Conservation (phyloP, 1,140 invertebrate genomes). For the Eumeta japonica region DNA sequence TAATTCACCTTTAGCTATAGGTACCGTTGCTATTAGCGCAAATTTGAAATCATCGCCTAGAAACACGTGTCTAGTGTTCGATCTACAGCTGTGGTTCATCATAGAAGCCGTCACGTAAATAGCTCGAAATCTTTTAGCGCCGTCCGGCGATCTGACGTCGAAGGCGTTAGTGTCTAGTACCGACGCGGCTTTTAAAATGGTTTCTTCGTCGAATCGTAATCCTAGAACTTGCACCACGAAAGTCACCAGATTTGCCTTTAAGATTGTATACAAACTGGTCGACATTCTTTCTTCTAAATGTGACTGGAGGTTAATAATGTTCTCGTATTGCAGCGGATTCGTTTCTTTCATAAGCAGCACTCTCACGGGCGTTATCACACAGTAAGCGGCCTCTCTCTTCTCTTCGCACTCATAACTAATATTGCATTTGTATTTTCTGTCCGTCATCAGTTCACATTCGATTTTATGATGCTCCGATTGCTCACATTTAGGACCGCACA, state of each 20-base stretch:
- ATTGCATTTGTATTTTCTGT: conserved; percentile 55
- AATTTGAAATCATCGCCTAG: conserved; percentile 56
- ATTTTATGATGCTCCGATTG: conserved; percentile 46
- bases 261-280: conserved; percentile 59
- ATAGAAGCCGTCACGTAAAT: conserved; percentile 63
- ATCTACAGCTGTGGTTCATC: conserved; percentile 65
- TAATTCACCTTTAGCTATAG: conserved; percentile 64
- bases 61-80: conserved; percentile 65
- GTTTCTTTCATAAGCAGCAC: conserved; percentile 61
- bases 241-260: conserved; percentile 62
- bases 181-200: conserved; percentile 64
- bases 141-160: conserved; percentile 55
- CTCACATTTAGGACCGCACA: conserved; percentile 59
- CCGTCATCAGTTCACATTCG: conserved; percentile 59
- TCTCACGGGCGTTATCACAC: conserved; percentile 64
- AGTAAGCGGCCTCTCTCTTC: conserved; percentile 60
- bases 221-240: conserved; percentile 62
- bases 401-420: conserved; percentile 52
- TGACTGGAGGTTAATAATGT: conserved; percentile 59
- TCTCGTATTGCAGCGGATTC: conserved; percentile 57
- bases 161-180: conserved; percentile 70
- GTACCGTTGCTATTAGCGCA: conserved; percentile 60
- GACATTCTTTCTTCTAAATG: conserved; percentile 62
- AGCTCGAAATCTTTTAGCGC: conserved; percentile 54
- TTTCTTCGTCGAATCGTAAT: conserved; percentile 56